A percentile compares a stretch with the other conserved stretches of the same genome.
phyloP scores from a whole-genome alignment of 2,113 vertebrate species.

The Seriola rivoliana region DNA sequence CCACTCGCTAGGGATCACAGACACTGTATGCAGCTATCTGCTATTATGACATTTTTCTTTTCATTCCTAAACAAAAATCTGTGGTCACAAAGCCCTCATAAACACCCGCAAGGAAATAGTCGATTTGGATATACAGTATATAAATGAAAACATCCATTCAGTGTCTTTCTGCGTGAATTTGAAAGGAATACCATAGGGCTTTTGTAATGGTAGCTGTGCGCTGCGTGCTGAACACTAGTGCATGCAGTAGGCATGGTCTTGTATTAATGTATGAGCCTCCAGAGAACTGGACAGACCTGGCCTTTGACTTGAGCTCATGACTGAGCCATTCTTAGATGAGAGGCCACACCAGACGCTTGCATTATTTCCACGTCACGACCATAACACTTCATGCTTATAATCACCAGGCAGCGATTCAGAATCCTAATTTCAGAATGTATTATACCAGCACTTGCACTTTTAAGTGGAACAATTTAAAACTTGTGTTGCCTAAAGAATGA shows the following conservation, averaged over 20 bases:
- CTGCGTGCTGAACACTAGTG: conserved; percentile 38
- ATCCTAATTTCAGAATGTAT: conserved; percentile 78
- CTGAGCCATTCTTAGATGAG: conserved; percentile 61
- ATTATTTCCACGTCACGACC: conserved; percentile 47
- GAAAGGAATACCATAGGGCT: conserved; percentile 36
- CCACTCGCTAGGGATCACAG: conserved; percentile 43
- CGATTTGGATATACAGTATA: conserved; percentile 6
- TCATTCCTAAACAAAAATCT: conserved; percentile 37
- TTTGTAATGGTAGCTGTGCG: conserved; percentile 38
- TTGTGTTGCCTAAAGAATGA: conserved; percentile 43
- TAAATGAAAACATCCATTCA: conserved; percentile 55
- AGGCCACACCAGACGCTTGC: conserved; percentile 51
- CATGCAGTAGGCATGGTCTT: conserved; percentile 59
- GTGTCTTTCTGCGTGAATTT: conserved; percentile 37
- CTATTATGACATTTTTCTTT: conserved; percentile 45
- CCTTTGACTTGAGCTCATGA: conserved; percentile 67
- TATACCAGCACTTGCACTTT: conserved; percentile 44
- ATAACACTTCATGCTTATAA: conserved; percentile 46
- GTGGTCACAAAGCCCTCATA: conserved; percentile 33
- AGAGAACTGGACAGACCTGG: conserved; percentile 51
- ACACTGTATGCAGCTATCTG: conserved; percentile 25
- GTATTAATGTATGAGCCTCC: conserved; percentile 66
- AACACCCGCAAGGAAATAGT: conserved; percentile 31
- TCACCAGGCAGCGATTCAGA: conserved; percentile 57
- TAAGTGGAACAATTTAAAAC: conserved; percentile 47